Percentiles rank a stretch among this genome's conserved stretches.
These are phyloP conservation scores for Eristalis tenax DNA, from an alignment of 2,888 invertebrate species.

Conservation along the genomic window DNA sequence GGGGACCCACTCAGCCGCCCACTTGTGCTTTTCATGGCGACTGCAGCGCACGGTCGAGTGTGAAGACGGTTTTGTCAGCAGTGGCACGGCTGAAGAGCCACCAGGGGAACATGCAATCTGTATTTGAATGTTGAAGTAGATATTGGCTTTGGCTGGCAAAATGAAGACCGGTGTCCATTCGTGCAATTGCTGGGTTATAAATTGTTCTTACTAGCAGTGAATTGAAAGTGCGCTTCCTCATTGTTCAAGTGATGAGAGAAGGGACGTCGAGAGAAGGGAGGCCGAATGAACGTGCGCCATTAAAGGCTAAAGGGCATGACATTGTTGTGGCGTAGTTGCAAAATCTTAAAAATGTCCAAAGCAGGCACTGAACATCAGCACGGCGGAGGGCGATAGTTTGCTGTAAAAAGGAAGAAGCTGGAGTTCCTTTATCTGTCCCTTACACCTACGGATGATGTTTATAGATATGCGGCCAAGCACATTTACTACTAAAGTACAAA, in stretches of 20 bases:
- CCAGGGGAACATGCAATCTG: slow-evolving; percentile 30
- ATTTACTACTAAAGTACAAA: no score
- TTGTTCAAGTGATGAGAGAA: neutral
- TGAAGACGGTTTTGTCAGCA: slow-evolving; percentile 5
- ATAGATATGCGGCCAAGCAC: no score
- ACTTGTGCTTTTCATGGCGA: slow-evolving; percentile 38
- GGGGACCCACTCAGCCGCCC: slow-evolving; percentile 11
- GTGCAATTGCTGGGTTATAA: slow-evolving; percentile 45
- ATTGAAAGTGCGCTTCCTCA: slow-evolving; percentile 36
- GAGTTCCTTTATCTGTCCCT: no score
- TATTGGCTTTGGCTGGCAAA: slow-evolving; percentile 27
- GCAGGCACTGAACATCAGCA: no score
- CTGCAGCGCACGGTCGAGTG: neutral
- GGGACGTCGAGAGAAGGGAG: neutral
- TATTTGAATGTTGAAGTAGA: slow-evolving; percentile 46
- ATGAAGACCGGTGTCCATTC: slow-evolving; percentile 32
- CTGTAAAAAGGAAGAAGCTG: no score
- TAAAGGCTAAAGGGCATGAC: no score
- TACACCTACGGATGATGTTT: no score
- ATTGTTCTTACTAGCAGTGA: slow-evolving; percentile 32
- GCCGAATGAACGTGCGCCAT: no score
- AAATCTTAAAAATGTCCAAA: no score
- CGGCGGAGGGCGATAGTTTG: no score
- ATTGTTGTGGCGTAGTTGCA: no score
- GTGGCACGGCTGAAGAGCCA: neutral